Evolutionary conservation across 2,797 vertebrate species (phyloP), one percentile per base, ranked within the genome.

Genomic region (Petrocephalus sullivani): DNA sequence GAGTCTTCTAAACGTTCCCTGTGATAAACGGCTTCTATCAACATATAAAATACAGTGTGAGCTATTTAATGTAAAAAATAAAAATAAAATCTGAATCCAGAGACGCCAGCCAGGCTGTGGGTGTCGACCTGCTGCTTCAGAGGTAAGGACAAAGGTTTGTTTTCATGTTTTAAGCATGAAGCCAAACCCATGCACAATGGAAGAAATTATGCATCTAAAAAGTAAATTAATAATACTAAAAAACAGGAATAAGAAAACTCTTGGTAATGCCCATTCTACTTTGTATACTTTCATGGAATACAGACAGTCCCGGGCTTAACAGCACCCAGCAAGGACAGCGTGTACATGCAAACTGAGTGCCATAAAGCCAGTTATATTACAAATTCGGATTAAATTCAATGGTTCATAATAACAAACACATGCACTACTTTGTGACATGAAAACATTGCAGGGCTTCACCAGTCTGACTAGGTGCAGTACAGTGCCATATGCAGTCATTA

Each of bases 1-100:
- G 12, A n/a, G 28, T 28, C 14, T 58, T 67, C 37, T 56, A 51
- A 60, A 81, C 53, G 14, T 87, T 19, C 85, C 57, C 14, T 53
- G 57, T 14, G 12, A 86, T 93, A 95, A 78, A 78, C n/a, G 21
- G 3, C 51, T 83, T 23, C 51, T 83, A 54, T 83, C 81, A 83
- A 83, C 81, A 83, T 16, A 54, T 51, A 83, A 54, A 46, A 53
- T 28, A 54, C 46, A 6, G 46, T 23, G 81, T 23, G 46, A 83
- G 81, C 49, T 28, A 23, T 51, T 83, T 83, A 23, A 83, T 53
- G 54, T 28, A 16, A 21, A 83, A 51, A 14, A 37, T 33, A 67
- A 12, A 33, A 33, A 33, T 37, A 71, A 71, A 71, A 51, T 53
- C 81, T 28, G 21, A 83, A 19, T 54, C 49, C 21, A 54, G n/a